Evolutionary conservation across 2,797 vertebrate species (phyloP).

Genomic region (Nyctalus aviator): DNA sequence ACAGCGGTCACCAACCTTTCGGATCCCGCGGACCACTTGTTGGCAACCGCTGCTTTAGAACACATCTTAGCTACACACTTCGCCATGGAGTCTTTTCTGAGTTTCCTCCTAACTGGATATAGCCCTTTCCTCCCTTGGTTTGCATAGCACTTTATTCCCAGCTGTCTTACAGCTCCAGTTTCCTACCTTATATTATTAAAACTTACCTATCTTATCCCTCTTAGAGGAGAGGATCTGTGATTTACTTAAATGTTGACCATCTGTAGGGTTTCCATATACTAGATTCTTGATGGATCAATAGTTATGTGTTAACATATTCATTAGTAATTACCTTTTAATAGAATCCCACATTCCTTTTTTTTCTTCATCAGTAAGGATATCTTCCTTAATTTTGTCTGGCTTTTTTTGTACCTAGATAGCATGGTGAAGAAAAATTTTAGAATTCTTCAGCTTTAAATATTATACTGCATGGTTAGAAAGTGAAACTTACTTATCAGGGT

Average conservation of each 20-base stretch:
- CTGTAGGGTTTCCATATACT: neutral
- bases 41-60: neutral
- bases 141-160: neutral
- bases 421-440: constrained; percentile 64
- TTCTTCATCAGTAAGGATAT: constrained; percentile 92
- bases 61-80: neutral
- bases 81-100: neutral
- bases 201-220: neutral
- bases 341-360: constrained; percentile 91
- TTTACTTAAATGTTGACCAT: neutral
- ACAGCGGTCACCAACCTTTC: too few relatives aligned
- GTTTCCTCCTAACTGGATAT: neutral
- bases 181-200: neutral
- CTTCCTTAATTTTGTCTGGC: constrained; percentile 92
- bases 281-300: neutral
- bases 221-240: neutral
- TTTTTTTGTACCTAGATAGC: constrained; percentile 94
- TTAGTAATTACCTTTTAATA: constrained; percentile 91
- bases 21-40: too few relatives aligned
- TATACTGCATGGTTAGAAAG: neutral
- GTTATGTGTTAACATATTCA: neutral
- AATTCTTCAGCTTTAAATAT: constrained; percentile 44
- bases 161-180: neutral
- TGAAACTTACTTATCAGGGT: neutral
- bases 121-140: neutral